Evolutionary conservation across 2,888 invertebrate species (phyloP).

Genomic region (Phlogophora meticulosa): DNA sequence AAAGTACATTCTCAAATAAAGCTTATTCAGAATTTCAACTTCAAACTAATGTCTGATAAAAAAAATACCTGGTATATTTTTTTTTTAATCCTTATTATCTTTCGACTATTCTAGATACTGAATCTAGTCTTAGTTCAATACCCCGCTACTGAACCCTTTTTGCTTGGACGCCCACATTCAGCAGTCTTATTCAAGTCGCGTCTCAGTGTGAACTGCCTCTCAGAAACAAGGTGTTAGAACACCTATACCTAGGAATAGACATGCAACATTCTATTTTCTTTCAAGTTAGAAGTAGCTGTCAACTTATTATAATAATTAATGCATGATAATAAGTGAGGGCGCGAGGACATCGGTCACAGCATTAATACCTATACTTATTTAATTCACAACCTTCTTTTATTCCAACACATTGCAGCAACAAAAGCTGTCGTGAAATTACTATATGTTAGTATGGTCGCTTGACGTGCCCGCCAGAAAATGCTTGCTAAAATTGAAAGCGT

Average conservation of each 20-base stretch:
- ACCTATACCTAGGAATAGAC: constrained; percentile 13
- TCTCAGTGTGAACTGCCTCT: background rate
- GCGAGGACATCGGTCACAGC: background rate
- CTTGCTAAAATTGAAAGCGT: constrained; percentile 18
- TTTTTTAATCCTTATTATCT: no score
- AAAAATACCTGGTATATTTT: no score
- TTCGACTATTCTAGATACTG: no score
- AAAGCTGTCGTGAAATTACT: background rate
- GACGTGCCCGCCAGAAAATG: constrained; percentile 12
- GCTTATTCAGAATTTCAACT: no score
- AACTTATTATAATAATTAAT: constrained; percentile 19
- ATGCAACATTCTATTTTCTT: constrained; percentile 33
- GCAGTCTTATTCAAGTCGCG: background rate
- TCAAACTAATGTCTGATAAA: no score
- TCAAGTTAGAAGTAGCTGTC: constrained; percentile 32
- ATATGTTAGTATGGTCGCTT: background rate
- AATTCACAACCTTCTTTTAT: constrained; percentile 19
- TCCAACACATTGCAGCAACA: background rate
- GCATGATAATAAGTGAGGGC: constrained; percentile 17
- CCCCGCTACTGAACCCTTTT: no score
- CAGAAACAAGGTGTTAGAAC: constrained; percentile 5
- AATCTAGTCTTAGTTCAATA: no score
- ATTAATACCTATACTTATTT: constrained; percentile 34
- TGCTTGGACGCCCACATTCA: no score
- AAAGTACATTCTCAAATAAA: no score